Base-by-base conservation (phyloP, 2,888 invertebrate genomes). In the Leucophora obtusa region DNA sequence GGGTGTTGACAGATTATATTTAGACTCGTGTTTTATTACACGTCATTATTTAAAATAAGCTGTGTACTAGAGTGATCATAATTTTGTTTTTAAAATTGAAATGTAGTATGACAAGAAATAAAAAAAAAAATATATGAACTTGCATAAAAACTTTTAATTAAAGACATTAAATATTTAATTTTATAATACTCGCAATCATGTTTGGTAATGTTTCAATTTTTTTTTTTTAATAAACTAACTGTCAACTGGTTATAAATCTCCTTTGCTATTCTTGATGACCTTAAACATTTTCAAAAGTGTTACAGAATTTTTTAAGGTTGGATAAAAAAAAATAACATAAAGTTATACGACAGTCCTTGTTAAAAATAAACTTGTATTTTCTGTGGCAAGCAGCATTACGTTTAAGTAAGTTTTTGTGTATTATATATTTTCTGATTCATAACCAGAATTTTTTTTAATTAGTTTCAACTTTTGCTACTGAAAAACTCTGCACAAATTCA, bases 281-380 rank as follows among this genome's bases (percentile, higher is more conserved):
- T 76, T 58, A 62, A 68, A 62, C 18, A 47, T 1, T 33, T 47
- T 59, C 51, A 47, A 21, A 58, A 63, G 18, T 74, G 15, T 47
- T 60, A 54, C 65, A 75, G 56, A 76, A 63, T 70, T n/a, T 53
- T 56, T 17, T 63, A n/a, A 28, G 7, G 28, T 28, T 28, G 15
- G 60, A 17, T 66, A 51, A 38, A 59, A 59, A 35, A 17, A 28
- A 21, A 28, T 54, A 24, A 50, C 33, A 35, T 6, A 28, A 28
- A 56, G 15, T 50, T 73, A 17, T 38, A 50, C 7, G 38, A 33
- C 9, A 54, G 14, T 58, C 18, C 50, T 56, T 63, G 60, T 54
- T 21, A n/a, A 43, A 38, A 54, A n/a, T 0, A 38, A 53, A 38
- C 54, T 47, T 21, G 54, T 17, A 47, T 35, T 53, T 63, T 43